A percentile compares a stretch with the other conserved stretches of the same genome.
Evolutionary conservation across 2,113 vertebrate species (phyloP).

Genomic region (Engystomops pustulosus): DNA sequence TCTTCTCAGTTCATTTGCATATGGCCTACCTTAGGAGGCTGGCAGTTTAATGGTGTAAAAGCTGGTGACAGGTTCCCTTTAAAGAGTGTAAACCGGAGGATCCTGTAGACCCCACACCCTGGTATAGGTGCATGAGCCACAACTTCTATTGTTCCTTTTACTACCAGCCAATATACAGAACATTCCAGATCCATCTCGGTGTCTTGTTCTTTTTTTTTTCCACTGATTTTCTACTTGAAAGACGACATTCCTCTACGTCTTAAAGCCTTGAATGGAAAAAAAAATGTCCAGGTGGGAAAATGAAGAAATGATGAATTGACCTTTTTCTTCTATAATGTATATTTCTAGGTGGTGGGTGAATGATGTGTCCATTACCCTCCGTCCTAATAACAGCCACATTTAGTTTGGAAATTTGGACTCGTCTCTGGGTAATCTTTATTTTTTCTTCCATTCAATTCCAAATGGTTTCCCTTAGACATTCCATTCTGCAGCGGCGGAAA

Average conservation of each 20-base stretch:
- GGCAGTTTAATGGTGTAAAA: no score
- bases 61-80: no score
- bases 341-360: constrained; percentile 41
- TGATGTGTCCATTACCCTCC: constrained; percentile 41
- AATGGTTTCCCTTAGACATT: constrained; percentile 52
- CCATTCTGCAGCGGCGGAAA: constrained; percentile 43
- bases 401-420: constrained; percentile 37
- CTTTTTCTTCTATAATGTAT: constrained; percentile 8
- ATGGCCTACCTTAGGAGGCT: no score
- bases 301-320: constrained; percentile 20
- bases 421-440: constrained; percentile 43
- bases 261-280: constrained; percentile 30
- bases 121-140: no score
- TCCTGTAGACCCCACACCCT: no score
- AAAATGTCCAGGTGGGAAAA: constrained; percentile 39
- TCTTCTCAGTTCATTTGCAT: no score
- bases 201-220: constrained; percentile 3
- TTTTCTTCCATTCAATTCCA: constrained; percentile 43
- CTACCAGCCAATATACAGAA: not conserved
- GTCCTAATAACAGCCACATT: constrained; percentile 40
- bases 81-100: no score
- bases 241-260: constrained; percentile 26
- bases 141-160: no score
- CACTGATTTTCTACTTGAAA: not conserved
- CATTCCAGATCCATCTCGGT: not conserved